Base-by-base conservation (phyloP, 2,113 vertebrate genomes). In the Pterocles burchelli region DNA sequence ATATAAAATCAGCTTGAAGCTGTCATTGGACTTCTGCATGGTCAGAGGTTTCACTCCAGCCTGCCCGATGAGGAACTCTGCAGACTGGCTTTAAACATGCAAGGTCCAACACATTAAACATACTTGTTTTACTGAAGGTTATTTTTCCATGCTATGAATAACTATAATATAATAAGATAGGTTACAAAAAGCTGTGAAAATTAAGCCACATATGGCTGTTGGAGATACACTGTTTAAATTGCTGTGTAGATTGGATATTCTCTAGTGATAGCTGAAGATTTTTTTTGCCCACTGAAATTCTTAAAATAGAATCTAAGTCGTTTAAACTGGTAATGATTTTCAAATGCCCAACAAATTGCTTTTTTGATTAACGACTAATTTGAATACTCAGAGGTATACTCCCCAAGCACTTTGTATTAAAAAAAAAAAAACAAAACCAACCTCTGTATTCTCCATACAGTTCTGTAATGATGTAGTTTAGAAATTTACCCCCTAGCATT, bases 361-460 rank as follows among this genome's bases (percentile, higher is more conserved):
- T 95, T 97, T 95, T 77, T 95, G 73, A 96, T 96, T 95, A 95
- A 94, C 96, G 91, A 77, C 93, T 94, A 91, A 95, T 95, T 94
- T 91, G 65, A 95, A 92, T 94, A 93, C 55, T 75, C 70, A 52
- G 14, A n/a, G 21, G 72, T 84, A 87, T 89, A 89, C 26, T 95
- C 76, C 78, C 58, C 29, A 90, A 79, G 54, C 61, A 85, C 45
- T 94, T 52, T 26, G 43, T 78, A 88, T 94, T 75, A 20, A 82
- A 75, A 85, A 90, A 90, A 76, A 34, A 88, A 48, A 57, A 57
- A 14, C 16, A 17, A 46, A 6, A 46, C 28, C 26, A 41, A 41
- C 41, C 41, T 4, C 16, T 24, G 28, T 59, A 81, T 71, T 95
- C 92, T 97, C 83, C 29, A 38, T 62, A 43, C 49, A 81, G 26